Evolutionary conservation across 2,113 vertebrate species (phyloP), one percentile per base, ranked within the genome.

Genomic region (Acrocephalus kingi): DNA sequence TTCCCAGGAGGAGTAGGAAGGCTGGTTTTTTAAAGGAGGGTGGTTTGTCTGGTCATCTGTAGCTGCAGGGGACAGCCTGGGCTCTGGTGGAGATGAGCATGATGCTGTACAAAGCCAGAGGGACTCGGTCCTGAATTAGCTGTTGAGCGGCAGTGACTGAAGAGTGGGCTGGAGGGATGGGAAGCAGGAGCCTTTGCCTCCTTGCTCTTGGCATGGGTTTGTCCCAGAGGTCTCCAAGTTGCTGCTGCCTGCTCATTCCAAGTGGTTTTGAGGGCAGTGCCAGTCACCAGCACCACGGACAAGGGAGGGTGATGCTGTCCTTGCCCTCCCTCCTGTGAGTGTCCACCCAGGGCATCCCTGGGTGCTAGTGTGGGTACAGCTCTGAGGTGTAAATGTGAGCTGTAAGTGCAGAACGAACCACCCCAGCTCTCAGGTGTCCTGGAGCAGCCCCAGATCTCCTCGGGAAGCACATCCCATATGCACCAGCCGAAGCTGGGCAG

Each of bases 381-480:
- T 52, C 27, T 7, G 31, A 79, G 67, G 25, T 10, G 3, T 21
- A 25, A 41, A 41, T 1, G 10, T 0, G 3, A 79, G 37, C 28
- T 24, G 33, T 10, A 17, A 56, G 25, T 1, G 8, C n/a, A 24
- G 51, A 91, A 59, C 1, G 4, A 69, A 7, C 1, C 3, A 33
- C 12, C 45, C 20, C 11, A 1, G 7, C 3, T n/a, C 8, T 28
- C 8, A 11, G 20, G 24, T 18, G 19, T 30, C 48, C 27, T 2
- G 0, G 3, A 3, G 3, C 0, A 0, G 11, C 37, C 41, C 49
- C 56, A 23, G 1, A 45, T 28, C 52, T 54, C 37, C 20, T 37
- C 0, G 0, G 20, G n/a, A 81, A 75, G 35, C 2, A 2, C 21
- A 49, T 31, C 6, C 2, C 0, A 0, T 10, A n/a, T 0, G 8